A percentile compares a stretch with the other conserved stretches of the same genome.
These are phyloP conservation scores for Sclerodermus sp. DNA, from an alignment of 2,888 invertebrate genomes.

Conservation along the genomic window DNA sequence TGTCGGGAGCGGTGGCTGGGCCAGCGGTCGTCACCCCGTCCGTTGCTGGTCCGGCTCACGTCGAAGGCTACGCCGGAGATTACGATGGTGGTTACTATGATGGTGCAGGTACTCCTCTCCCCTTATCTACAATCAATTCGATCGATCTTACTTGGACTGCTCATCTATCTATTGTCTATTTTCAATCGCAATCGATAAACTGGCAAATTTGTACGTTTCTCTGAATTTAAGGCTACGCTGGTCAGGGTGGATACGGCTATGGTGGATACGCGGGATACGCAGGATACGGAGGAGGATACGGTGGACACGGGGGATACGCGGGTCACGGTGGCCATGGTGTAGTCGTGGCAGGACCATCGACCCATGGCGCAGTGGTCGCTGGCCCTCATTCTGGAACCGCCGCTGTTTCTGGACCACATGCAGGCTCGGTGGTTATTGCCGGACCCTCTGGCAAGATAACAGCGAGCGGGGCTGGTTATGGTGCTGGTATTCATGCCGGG, in stretches of 20 bases:
- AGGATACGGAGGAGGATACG: conserved; percentile 33
- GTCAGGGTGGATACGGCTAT: conserved; percentile 24
- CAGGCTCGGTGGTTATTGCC: conserved; percentile 50
- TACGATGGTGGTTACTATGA: conserved; percentile 32
- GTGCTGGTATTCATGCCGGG: conserved; percentile 46
- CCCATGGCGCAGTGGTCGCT: conserved; percentile 46
- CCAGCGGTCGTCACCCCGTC: conserved; percentile 48
- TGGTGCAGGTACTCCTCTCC: too few species aligned
- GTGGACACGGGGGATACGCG: conserved; percentile 29
- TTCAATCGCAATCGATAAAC: too few species aligned
- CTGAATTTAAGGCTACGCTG: conserved; percentile 20
- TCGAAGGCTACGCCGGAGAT: conserved; percentile 39
- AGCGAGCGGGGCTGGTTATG: conserved; percentile 51
- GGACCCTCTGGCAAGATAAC: conserved; percentile 54
- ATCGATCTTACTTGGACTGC: too few species aligned
- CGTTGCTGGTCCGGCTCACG: conserved; percentile 49
- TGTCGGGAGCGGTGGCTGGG: conserved; percentile 53
- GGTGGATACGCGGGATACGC: conserved; percentile 23
- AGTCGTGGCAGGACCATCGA: conserved; percentile 43
- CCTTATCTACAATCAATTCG: too few species aligned
- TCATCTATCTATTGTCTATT: too few species aligned
- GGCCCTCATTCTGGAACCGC: conserved; percentile 51
- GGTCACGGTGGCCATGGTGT: conserved; percentile 38
- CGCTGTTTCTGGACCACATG: conserved; percentile 47
- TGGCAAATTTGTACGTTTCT: too few species aligned